Evolutionary conservation across 2,113 vertebrate genomes (phyloP).

Genomic region (Thamnaconus septentrionalis): DNA sequence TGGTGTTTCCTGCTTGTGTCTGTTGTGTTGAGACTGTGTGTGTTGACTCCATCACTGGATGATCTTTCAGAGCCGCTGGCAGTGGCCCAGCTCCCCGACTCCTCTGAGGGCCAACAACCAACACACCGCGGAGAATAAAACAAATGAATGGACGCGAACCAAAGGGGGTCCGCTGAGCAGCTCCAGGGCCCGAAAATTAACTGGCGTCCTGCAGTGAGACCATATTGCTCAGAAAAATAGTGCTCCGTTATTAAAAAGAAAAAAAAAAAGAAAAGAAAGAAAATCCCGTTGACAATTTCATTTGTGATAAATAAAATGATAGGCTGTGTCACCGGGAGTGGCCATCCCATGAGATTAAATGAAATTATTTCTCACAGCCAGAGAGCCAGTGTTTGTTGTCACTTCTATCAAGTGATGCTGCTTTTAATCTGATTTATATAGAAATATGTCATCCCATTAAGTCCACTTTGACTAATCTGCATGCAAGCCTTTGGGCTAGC

Average conservation of each 20-base stretch:
- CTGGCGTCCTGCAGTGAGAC: slow-evolving; percentile 69
- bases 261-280: too few species aligned
- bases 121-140: slow-evolving; percentile 85
- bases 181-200: slow-evolving; percentile 70
- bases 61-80: slow-evolving; percentile 85
- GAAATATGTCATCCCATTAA: slow-evolving; percentile 69
- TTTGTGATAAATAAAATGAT: slow-evolving; percentile 67
- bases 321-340: slow-evolving; percentile 64
- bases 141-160: slow-evolving; percentile 81
- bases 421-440: slow-evolving; percentile 76
- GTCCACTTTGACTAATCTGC: slow-evolving; percentile 67
- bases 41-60: slow-evolving; percentile 83
- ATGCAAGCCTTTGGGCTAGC: slow-evolving; percentile 48
- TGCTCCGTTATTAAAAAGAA: slow-evolving; percentile 53
- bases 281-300: slow-evolving; percentile 71
- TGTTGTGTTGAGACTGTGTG: slow-evolving; percentile 78
- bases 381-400: slow-evolving; percentile 54
- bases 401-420: slow-evolving; percentile 56
- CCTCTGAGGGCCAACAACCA: slow-evolving; percentile 81
- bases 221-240: slow-evolving; percentile 80
- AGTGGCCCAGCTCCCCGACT: slow-evolving; percentile 83
- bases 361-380: slow-evolving; percentile 61
- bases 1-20: slow-evolving; percentile 10
- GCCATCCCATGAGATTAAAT: slow-evolving; percentile 61
- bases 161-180: slow-evolving; percentile 62